Conservation (phyloP, 2,888 invertebrate genomes). For the Aphodius sticticus region DNA sequence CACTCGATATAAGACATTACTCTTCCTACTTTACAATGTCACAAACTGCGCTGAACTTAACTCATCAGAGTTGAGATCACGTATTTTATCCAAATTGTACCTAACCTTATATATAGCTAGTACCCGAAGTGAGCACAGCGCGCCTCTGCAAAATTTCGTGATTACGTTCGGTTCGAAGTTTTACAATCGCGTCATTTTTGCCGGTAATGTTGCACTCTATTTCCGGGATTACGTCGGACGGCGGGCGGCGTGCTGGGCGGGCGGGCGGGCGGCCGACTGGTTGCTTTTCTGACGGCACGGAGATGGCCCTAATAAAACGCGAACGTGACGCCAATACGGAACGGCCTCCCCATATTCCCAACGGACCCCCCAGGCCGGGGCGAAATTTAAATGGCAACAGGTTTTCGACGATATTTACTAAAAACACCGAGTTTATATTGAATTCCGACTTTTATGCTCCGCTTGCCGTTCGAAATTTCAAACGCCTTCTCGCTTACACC, state of each 20-base stretch:
- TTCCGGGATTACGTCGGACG: constrained; percentile 50
- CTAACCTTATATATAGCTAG: background rate
- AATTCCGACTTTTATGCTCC: constrained; percentile 50
- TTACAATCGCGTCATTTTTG: constrained; percentile 37
- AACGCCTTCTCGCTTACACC: constrained; percentile 6
- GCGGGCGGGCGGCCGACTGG: constrained; percentile 49
- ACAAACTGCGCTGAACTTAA: background rate
- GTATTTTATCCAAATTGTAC: background rate
- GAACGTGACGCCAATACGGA: constrained; percentile 56
- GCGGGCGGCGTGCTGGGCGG: constrained; percentile 6
- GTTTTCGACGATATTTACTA: constrained; percentile 47
- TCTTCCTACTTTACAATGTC: background rate
- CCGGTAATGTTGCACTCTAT: constrained; percentile 52
- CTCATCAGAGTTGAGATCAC: background rate
- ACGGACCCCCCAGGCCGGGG: constrained; percentile 51
- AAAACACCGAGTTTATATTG: constrained; percentile 49
- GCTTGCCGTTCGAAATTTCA: constrained; percentile 28
- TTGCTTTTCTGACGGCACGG: constrained; percentile 52
- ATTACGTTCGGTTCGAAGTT: background rate
- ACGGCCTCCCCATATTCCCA: constrained; percentile 52
- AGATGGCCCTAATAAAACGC: constrained; percentile 58
- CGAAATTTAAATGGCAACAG: constrained; percentile 59
- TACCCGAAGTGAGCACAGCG: background rate
- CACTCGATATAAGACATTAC: too few relatives aligned
- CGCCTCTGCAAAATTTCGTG: background rate